Base-by-base conservation (phyloP, 2,888 invertebrate genomes). In the Trilocha varians region DNA sequence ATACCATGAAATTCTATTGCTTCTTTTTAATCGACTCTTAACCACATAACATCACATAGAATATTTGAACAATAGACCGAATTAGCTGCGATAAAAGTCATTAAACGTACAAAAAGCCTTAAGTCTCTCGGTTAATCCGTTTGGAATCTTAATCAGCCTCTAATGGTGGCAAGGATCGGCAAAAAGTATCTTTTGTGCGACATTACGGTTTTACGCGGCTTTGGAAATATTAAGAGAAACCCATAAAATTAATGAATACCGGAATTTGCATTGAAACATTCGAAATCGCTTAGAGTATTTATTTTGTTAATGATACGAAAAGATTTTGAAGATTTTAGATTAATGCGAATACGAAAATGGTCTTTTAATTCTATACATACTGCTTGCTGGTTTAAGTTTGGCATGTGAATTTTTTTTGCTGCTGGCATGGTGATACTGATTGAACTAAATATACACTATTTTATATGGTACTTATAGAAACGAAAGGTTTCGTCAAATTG, bases 71-170 rank as follows among this genome's bases (percentile, higher is more conserved):
- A 57, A 60, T 60, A 60, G 56, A 46, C 45, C 47, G 35, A 46
- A 56, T 52, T 45, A 50, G 49, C 43, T 41, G 50, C 58, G 58
- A 69, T 68, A 70, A 67, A 57, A 56, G 61, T 64, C 70, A 69
- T 74, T 76, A 75, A 64, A 63, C 63, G 59, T 50, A 57, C 51
- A 52, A 62, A 61, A 61, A 62, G 60, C 55, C 55, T 64, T 66
- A 67, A 71, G 67, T 59, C 62, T 56, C 49, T 55, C 57, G 59
- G 63, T 62, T 68, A 72, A 76, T 72, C 69, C 66, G 47, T 51
- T 50, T 58, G 44, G 71, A 72, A 71, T 77, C 55, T 68, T 75
- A 73, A 78, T 66, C 65, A 74, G 66, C 45, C 49, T 60, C 62
- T 70, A 68, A 74, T 65, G 67, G 53, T 45, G 48, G 47, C 49